These are phyloP conservation scores for Drosophila kanekoi DNA, from an alignment of 2,888 invertebrate genomes.

Conservation along the genomic window DNA sequence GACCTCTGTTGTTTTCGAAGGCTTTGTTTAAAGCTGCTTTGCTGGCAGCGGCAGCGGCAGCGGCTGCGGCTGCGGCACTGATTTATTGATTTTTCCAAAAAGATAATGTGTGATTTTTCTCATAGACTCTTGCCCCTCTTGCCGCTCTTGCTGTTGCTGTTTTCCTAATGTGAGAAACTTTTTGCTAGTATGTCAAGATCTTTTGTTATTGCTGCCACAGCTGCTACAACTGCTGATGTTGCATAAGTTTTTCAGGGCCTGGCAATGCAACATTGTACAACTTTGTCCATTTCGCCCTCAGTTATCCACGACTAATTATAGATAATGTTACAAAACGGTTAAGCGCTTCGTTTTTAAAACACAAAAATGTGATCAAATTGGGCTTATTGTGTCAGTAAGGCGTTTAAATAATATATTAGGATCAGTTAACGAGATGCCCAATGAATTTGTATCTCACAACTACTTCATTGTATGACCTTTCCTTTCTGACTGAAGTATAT, in stretches of 20 bases:
- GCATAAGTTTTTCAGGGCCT: conserved; percentile 52
- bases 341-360: background rate
- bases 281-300: conserved; percentile 10
- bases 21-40: conserved; percentile 55
- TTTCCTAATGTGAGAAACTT: conserved; percentile 77
- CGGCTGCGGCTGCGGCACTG: conserved; percentile 57
- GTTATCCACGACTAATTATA: background rate
- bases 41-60: conserved; percentile 41
- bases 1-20: conserved; percentile 48
- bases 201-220: conserved; percentile 46
- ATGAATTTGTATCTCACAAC: too few relatives aligned
- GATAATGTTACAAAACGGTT: conserved; percentile 2
- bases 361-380: too few relatives aligned
- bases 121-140: too few relatives aligned
- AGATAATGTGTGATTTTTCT: conserved; percentile 84
- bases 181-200: conserved; percentile 66
- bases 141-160: conserved; percentile 30
- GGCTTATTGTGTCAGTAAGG: too few relatives aligned
- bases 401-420: too few relatives aligned
- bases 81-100: conserved; percentile 81
- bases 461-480: too few relatives aligned
- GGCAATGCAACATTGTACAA: conserved; percentile 6
- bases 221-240: conserved; percentile 33
- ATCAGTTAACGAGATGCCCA: too few relatives aligned
- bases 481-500: too few relatives aligned